phyloP scores from a whole-genome alignment of 2,113 vertebrate genomes.

The Eolophus roseicapilla region DNA sequence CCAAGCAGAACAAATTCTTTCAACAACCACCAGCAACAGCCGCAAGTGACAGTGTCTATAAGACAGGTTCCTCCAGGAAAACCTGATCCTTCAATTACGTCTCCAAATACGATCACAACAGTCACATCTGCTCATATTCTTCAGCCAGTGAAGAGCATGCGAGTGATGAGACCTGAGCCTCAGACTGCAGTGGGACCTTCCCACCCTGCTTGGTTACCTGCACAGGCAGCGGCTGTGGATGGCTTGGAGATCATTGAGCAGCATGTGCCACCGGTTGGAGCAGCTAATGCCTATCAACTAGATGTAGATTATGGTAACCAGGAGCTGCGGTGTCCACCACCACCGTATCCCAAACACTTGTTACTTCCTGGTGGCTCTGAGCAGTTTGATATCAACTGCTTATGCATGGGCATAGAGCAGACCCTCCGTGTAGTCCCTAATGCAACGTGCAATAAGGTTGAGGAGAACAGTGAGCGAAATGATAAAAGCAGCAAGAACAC shows the following conservation, averaged over 20 bases:
- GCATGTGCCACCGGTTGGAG: conserved; percentile 75
- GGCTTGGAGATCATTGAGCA: conserved; percentile 78
- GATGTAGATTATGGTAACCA: conserved; percentile 79
- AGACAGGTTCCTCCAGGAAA: conserved; percentile 80
- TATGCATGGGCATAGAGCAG: conserved; percentile 77
- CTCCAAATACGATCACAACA: conserved; percentile 91
- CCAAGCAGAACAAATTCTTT: conserved; percentile 94
- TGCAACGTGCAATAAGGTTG: conserved; percentile 51
- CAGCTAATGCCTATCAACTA: conserved; percentile 75
- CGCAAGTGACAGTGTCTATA: conserved; percentile 74
- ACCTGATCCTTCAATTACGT: conserved; percentile 79
- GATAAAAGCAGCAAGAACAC: conserved; percentile 80
- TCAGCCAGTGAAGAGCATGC: conserved; percentile 94
- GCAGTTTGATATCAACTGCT: conserved; percentile 72
- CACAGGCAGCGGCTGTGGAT: conserved; percentile 73
- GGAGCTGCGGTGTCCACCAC: conserved; percentile 88
- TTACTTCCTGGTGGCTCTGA: conserved; percentile 79
- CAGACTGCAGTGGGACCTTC: conserved; percentile 96
- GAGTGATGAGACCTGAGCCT: conserved; percentile 93
- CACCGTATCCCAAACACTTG: conserved; percentile 92
- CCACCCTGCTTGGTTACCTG: conserved; percentile 89
- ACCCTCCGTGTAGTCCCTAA: conserved; percentile 61
- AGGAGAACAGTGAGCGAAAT: conserved; percentile 69
- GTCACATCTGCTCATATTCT: conserved; percentile 94
- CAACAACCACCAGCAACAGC: conserved; percentile 85